Percentiles rank a stretch among this genome's conserved stretches.
Conservation (phyloP, 2,113 vertebrate genomes). For the Noctilio leporinus region DNA sequence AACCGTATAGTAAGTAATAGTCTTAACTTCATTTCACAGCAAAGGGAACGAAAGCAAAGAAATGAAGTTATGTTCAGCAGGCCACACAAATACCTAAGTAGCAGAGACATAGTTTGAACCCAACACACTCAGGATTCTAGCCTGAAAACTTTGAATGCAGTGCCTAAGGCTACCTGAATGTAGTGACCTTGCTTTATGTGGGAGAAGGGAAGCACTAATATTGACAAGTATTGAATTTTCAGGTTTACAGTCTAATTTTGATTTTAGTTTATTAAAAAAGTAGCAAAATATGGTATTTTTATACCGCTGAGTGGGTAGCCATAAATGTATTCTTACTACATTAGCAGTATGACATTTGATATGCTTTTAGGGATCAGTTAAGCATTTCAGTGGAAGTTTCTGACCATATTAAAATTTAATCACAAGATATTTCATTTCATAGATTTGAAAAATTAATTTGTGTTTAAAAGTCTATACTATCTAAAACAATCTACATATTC, state of each 20-base stretch:
- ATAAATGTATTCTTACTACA: not conserved
- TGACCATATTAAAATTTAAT: conserved; percentile 1
- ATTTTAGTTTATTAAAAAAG: not conserved
- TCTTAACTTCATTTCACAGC: not conserved
- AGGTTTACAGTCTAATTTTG: not conserved
- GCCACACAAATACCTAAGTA: not conserved
- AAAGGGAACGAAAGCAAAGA: not conserved
- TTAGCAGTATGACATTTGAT: not conserved
- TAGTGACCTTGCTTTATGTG: not conserved
- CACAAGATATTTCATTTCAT: not conserved
- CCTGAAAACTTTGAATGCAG: not conserved
- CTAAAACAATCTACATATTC: not conserved
- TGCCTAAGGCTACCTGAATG: not conserved
- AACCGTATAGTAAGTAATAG: not conserved
- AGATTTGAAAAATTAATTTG: not conserved
- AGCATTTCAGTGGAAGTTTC: not conserved
- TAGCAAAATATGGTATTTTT: not conserved
- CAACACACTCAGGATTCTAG: not conserved
- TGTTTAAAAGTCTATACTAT: not conserved
- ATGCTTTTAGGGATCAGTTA: not conserved
- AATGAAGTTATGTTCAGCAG: not conserved
- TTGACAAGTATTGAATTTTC: not conserved
- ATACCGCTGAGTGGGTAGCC: not conserved
- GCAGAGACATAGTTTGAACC: not conserved
- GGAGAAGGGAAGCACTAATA: not conserved